Evolutionary conservation across 1,140 invertebrate species (phyloP).

Genomic region (Meloidogyne exigua): DNA sequence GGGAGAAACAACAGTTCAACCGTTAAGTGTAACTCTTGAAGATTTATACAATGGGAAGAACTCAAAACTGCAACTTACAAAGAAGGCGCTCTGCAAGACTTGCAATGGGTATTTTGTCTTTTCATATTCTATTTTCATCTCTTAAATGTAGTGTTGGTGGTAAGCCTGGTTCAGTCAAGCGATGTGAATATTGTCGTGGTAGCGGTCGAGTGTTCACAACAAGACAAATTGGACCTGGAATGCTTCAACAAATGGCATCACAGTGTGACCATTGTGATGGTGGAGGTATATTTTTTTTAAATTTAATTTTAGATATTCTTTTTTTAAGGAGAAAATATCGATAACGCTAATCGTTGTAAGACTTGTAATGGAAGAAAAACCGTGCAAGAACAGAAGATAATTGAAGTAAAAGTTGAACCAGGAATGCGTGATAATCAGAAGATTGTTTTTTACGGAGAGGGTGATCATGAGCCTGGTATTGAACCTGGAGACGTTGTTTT

Average conservation of each 20-base stretch:
- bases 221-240: conserved; percentile 66
- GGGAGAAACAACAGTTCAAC: conserved; percentile 61
- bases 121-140: background rate
- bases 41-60: conserved; percentile 67
- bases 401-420: conserved; percentile 70
- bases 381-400: conserved; percentile 67
- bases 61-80: conserved; percentile 66
- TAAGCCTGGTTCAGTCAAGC: conserved; percentile 55
- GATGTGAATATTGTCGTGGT: conserved; percentile 64
- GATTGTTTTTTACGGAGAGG: conserved; percentile 66
- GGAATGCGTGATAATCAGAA: conserved; percentile 69
- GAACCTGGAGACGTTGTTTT: conserved; percentile 69
- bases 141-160: conserved; percentile 62
- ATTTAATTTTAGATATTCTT: background rate
- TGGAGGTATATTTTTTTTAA: conserved; percentile 34
- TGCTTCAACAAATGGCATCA: conserved; percentile 67
- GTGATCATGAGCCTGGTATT: conserved; percentile 68
- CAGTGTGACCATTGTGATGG: conserved; percentile 64
- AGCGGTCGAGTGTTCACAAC: conserved; percentile 64
- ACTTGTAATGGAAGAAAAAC: conserved; percentile 72
- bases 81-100: conserved; percentile 65
- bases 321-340: conserved; percentile 72
- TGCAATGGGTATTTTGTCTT: conserved; percentile 66
- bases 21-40: conserved; percentile 65
- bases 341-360: conserved; percentile 76